A percentile compares a stretch with the other conserved stretches of the same genome.
Conservation (phyloP, 2,888 invertebrate species). For the Mythimna vitellina region DNA sequence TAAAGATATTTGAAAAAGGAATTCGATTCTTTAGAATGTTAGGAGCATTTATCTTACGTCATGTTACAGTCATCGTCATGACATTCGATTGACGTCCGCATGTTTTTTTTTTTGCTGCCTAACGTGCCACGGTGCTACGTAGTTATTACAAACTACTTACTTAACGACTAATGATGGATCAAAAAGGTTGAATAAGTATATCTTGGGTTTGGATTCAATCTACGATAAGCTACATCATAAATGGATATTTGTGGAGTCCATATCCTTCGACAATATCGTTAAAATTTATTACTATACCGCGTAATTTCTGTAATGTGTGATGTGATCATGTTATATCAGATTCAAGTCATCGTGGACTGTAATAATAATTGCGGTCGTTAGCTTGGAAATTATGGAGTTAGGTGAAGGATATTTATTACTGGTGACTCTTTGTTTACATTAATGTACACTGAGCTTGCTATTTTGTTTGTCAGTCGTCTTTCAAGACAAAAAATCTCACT, state of each 20-base stretch:
- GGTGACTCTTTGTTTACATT: background rate
- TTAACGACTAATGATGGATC: constrained; percentile 14
- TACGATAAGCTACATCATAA: constrained; percentile 67
- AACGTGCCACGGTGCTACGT: background rate
- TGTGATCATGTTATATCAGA: constrained; percentile 45
- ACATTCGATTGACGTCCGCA: constrained; percentile 40
- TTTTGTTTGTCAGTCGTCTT: background rate
- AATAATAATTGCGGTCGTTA: constrained; percentile 28
- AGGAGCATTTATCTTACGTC: constrained; percentile 53
- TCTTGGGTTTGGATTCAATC: constrained; percentile 65
- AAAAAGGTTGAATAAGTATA: constrained; percentile 37
- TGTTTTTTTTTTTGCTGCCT: constrained; percentile 13
- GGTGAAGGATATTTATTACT: constrained; percentile 11
- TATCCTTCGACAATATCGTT: constrained; percentile 68
- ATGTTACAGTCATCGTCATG: constrained; percentile 20
- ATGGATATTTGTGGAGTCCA: constrained; percentile 73
- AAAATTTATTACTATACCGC: constrained; percentile 64
- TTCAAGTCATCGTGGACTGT: constrained; percentile 36
- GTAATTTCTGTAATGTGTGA: constrained; percentile 50
- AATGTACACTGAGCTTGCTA: background rate
- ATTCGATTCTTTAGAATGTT: constrained; percentile 41
- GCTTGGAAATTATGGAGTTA: constrained; percentile 19
- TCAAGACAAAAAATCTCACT: no score
- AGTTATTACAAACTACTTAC: constrained; percentile 13
- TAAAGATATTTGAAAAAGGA: constrained; percentile 63